Evolutionary conservation across 92 coral and sea anemone genomes (phyloP).

Genomic region (Ricordea florida): DNA sequence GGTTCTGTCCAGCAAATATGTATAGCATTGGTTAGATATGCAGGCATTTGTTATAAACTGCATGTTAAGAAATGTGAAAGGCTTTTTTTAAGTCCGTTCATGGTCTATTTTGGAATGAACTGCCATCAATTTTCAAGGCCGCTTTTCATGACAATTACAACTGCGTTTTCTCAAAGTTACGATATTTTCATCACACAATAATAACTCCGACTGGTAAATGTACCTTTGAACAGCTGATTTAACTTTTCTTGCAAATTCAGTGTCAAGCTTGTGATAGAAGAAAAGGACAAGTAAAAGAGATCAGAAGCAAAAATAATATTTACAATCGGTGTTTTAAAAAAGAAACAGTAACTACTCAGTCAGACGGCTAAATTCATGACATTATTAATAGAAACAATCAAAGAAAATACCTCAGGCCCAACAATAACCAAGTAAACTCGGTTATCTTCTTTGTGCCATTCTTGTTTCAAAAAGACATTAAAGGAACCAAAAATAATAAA

Average conservation of each 20-base stretch:
- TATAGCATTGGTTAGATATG: too few species aligned
- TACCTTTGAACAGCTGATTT: constrained; percentile 68
- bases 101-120: too few species aligned
- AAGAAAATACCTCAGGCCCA: constrained; percentile 84
- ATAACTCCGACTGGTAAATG: too few species aligned
- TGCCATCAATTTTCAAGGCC: too few species aligned
- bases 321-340: not conserved
- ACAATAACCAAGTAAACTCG: constrained; percentile 68
- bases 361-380: too few species aligned
- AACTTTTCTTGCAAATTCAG: constrained; percentile 64
- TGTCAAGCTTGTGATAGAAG: constrained; percentile 57
- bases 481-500: not conserved
- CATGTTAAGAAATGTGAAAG: too few species aligned
- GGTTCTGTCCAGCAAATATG: too few species aligned
- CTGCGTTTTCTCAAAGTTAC: too few species aligned
- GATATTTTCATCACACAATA: too few species aligned
- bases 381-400: not conserved
- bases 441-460: constrained; percentile 86
- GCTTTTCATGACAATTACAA: too few species aligned
- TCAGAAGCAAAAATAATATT: not conserved
- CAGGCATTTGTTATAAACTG: too few species aligned
- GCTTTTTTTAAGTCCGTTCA: too few species aligned
- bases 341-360: not conserved
- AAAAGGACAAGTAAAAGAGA: not conserved
- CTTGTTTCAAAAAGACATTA: constrained; percentile 54